These are phyloP conservation scores for Lampris megalopsis DNA, from an alignment of 2,113 vertebrate species.

Conservation along the genomic window DNA sequence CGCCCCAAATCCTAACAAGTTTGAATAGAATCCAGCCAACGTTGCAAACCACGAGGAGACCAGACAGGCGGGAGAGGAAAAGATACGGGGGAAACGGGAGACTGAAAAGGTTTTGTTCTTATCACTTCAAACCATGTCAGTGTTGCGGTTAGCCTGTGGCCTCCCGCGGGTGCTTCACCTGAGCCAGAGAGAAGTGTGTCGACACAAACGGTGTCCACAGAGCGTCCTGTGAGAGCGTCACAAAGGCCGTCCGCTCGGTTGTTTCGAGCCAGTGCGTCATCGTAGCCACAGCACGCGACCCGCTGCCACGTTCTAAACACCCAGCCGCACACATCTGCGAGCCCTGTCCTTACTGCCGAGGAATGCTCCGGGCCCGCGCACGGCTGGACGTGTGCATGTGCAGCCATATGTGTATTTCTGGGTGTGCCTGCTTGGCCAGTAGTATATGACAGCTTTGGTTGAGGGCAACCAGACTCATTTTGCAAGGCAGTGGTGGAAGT, in stretches of 20 bases:
- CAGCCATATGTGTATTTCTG: neutral
- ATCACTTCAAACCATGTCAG: slow-evolving; percentile 21
- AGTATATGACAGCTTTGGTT: neutral
- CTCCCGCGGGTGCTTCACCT: slow-evolving; percentile 42
- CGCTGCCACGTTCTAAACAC: neutral
- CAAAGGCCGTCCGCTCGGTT: neutral
- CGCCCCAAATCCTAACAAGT: neutral
- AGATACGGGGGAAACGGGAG: too few species aligned
- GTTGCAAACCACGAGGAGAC: too few species aligned
- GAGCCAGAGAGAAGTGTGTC: slow-evolving; percentile 22
- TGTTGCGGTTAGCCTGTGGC: neutral
- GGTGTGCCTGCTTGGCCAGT: neutral
- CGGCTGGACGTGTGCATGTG: neutral
- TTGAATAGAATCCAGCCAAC: too few species aligned
- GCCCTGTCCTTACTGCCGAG: neutral
- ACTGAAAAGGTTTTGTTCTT: neutral
- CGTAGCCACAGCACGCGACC: slow-evolving; percentile 3
- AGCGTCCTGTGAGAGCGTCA: neutral
- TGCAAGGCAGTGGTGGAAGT: neutral
- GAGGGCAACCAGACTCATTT: neutral
- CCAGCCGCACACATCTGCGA: neutral
- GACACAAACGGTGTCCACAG: neutral
- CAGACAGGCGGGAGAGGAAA: too few species aligned
- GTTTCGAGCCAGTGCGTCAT: slow-evolving; percentile 13
- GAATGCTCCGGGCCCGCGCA: neutral